Base-by-base conservation (phyloP, 1,140 invertebrate species). In the Planococcus citri region DNA sequence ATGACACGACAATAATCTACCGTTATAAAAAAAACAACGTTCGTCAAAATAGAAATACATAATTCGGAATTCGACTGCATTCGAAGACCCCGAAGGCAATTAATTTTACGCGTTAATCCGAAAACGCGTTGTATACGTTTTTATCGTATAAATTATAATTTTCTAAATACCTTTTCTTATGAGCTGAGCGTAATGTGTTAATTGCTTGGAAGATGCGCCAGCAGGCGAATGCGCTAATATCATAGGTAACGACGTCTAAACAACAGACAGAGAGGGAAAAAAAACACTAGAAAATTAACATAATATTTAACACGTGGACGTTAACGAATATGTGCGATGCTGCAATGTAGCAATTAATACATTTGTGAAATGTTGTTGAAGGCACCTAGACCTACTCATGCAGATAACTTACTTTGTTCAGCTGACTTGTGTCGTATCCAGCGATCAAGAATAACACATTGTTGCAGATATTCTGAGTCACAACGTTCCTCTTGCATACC, bases 161-260 rank as follows among this genome's bases (percentile, higher is more conserved):
- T 51, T 51, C 17, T 17, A 51, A 51, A 70, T 12, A 73, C 72
- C 72, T 71, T 60, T 73, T 69, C 76, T 76, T 24, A 77, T 76
- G 37, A 76, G 72, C 72, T 83, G 82, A 14, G 79, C 80, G 69
- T 78, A 83, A 73, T 83, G 82, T 14, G 85, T 74, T 1, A 89
- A 72, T 74, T 85, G 84, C 71, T 80, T 77, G 1, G 81, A 81
- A 1, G 85, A 87, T 1, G 86, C 82, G 12, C 85, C 85, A 0
- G 91, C 89, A 2, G 94, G 94, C 2, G 85, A 85, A 76, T 96
- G 89, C 12, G 85, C 83, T 1, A 90, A 77, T 74, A 92, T 88
- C 0, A 89, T 83, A 0, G 89, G 87, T 0, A 92, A 71, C 75
- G 87, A 80, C 27, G 86, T 87, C 86, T 88, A 74, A 17, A 79